A percentile compares a stretch with the other conserved stretches of the same genome.
These are phyloP conservation scores for Cavia porcellus DNA, from an alignment of 2,113 vertebrate species.

Conservation along the genomic window DNA sequence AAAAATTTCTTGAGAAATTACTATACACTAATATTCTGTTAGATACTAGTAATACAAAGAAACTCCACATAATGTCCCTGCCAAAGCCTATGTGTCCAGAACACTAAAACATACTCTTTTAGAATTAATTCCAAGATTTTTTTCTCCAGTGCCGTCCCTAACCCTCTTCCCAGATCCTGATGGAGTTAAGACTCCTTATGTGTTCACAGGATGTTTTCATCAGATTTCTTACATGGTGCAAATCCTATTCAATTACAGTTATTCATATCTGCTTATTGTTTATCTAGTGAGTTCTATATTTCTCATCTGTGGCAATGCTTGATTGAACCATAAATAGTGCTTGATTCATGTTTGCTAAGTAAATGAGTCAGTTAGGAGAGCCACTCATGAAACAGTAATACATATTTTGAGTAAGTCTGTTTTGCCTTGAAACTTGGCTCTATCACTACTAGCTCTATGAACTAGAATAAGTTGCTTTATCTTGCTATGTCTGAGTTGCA, in stretches of 20 bases:
- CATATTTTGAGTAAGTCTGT: not conserved
- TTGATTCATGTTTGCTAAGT: not conserved
- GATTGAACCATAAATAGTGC: not conserved
- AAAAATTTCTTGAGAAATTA: constrained; percentile 24
- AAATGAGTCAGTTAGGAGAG: not conserved
- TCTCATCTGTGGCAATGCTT: not conserved
- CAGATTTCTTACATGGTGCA: not conserved
- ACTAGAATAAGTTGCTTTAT: not conserved
- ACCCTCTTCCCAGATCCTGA: not conserved
- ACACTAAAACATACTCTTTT: not conserved
- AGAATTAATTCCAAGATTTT: not conserved
- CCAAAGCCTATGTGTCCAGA: not conserved
- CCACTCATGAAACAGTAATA: not conserved
- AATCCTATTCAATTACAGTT: not conserved
- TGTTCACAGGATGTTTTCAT: not conserved
- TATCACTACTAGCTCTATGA: not conserved
- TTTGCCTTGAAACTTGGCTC: not conserved
- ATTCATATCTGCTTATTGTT: not conserved
- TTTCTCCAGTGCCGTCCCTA: not conserved
- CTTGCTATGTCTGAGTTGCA: not conserved
- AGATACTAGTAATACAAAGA: not conserved
- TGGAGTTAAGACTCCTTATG: not conserved
- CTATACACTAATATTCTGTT: not conserved
- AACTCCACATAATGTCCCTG: not conserved
- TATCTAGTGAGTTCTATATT: not conserved